Base-by-base conservation (phyloP, 2,113 vertebrate species). In the Pelobates fuscus region DNA sequence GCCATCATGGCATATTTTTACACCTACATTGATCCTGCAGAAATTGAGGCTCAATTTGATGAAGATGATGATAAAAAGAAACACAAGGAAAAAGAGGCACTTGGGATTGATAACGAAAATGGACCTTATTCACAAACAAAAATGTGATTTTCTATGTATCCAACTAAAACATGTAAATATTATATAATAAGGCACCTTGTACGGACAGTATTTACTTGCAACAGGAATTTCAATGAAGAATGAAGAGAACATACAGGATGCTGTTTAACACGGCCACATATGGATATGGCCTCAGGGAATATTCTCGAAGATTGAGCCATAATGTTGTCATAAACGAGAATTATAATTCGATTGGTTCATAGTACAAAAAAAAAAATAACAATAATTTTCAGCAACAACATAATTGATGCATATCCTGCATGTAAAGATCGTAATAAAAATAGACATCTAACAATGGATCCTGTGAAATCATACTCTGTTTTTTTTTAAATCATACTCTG, bases 1-100 rank as follows among this genome's bases (percentile, higher is more conserved):
- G 93, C 94, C 72, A 5, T 94, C 62, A 98, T 98, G 95, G 94
- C 94, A 2, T 83, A 86, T 66, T 97, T 93, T 88, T 99, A 99
- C 63, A 97, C 93, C 4, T 99, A 98, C 70, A 55, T 91, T 18
- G 91, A 97, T 79, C 96, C 96, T 17, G 75, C 79, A 5, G 92
- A 92, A 80, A 82, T 95, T 10, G 97, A 99, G 81, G 94, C 93
- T 2, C 82, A 92, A 67, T 89, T 97, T 21, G 82, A 77, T 26
- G 83, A 65, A 7, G 84, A 90, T 2, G 86, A 90, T 2, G 70
- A 81, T 58, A 81, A 88, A 18, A 57, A 88, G 5, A 54, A 87
- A 2, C 66, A 83, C 18, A 24, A 37, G 2, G 73, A 85, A 67
- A 66, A 81, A n/a, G 26, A 78, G 1, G 5, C 10, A 70, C 5